Conservation (phyloP, 1,140 invertebrate genomes). For the Ectropis grisescens region DNA sequence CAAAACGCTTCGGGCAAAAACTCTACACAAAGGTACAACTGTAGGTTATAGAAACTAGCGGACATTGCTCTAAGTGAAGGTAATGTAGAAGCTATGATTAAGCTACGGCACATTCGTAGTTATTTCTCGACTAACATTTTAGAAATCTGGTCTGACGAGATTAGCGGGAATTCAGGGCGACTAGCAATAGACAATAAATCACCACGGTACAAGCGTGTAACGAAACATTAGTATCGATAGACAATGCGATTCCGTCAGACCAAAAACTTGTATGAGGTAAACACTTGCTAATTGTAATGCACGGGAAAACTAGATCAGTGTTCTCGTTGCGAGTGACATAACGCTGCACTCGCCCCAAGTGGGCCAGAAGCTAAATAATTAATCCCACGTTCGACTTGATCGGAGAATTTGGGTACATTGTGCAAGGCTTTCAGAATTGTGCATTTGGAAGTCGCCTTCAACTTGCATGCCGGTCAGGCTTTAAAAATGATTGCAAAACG, state of each 20-base stretch:
- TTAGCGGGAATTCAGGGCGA: constrained; percentile 17
- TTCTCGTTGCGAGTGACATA: constrained; percentile 20
- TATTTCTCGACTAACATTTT: background rate
- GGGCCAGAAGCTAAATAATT: constrained; percentile 43
- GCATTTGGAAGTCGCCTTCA: constrained; percentile 16
- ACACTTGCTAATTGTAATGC: constrained; percentile 17
- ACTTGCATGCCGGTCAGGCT: constrained; percentile 13
- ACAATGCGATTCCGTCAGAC: constrained; percentile 2
- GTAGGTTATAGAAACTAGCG: too few relatives aligned
- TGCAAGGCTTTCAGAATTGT: constrained; percentile 13
- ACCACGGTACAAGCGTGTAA: constrained; percentile 4
- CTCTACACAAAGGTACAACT: too few relatives aligned
- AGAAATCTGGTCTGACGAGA: constrained; percentile 12
- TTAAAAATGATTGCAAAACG: constrained; percentile 3
- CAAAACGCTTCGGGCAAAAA: too few relatives aligned
- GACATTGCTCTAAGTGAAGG: too few relatives aligned
- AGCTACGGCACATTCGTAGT: background rate
- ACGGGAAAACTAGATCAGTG: too few relatives aligned
- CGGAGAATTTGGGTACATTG: constrained; percentile 12
- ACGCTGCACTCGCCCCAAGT: constrained; percentile 22
- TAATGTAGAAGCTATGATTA: too few relatives aligned
- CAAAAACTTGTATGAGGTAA: constrained; percentile 15
- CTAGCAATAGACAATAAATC: constrained; percentile 26
- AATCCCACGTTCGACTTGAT: constrained; percentile 52
- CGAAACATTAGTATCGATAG: constrained; percentile 8